These are phyloP conservation scores for Pyrocephalus nanus DNA, from an alignment of 2,797 vertebrate species.

Conservation along the genomic window DNA sequence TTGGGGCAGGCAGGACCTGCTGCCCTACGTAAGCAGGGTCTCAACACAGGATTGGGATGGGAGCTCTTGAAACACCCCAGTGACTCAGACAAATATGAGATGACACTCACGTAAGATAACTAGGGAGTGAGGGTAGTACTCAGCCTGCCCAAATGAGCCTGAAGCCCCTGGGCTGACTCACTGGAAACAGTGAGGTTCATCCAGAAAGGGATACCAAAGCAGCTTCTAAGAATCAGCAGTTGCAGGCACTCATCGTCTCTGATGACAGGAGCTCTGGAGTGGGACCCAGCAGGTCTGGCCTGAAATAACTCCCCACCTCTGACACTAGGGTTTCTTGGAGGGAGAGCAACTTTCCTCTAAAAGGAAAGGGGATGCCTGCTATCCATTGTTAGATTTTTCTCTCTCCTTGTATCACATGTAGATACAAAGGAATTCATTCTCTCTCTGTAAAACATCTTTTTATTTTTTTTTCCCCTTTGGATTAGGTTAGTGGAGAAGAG, in stretches of 20 bases:
- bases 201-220: not conserved
- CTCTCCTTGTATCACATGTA: not conserved
- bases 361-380: not conserved
- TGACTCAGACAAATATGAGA: not conserved
- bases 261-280: fast-evolving
- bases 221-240: not conserved
- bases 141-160: not conserved
- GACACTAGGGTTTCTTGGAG: not conserved
- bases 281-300: not conserved
- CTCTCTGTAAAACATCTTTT: not conserved
- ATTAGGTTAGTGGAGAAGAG: slow-evolving; percentile 43
- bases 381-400: not conserved
- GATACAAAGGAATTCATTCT: slow-evolving; percentile 50
- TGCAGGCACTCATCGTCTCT: not conserved
- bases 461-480: not conserved
- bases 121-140: not conserved
- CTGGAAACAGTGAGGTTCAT: not conserved
- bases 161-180: not conserved
- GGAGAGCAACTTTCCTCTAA: not conserved
- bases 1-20: not conserved
- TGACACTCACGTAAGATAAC: not conserved
- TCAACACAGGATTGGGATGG: not conserved
- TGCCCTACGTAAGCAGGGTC: fast-evolving
- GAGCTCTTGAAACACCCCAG: not conserved
- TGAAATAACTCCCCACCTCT: not conserved